Base-by-base conservation (phyloP, 2,113 vertebrate species). In the Bothrops jararaca region DNA sequence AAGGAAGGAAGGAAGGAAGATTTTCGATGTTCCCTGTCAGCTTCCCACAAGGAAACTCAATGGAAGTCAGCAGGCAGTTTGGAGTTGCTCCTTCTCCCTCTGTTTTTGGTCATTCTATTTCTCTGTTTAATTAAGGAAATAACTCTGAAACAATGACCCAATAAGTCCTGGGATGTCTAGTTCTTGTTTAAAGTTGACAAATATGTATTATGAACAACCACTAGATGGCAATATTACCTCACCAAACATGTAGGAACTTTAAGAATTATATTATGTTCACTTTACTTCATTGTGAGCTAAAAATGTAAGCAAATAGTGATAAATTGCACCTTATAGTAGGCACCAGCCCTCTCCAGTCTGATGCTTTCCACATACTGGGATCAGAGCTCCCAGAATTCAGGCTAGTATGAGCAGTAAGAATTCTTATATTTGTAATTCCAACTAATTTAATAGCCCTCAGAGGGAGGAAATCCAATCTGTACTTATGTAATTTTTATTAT, bases 161-260 rank as follows among this genome's bases (percentile, higher is more conserved):
- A n/a, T 69, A 12, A 4, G 11, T 69, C 26, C 29, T n/a, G n/a
- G 60, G 29, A 69, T 15, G 60, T 69, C 12, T n/a, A 80, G 18
- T 52, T 88, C 2, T 23, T 10, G 13, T 56, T 18, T 12, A 80
- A 74, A 74, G 69, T 20, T 15, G 48, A 15, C 0, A 0, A 80
- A 54, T 58, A 91, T 57, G 89, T 85, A 39, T 57, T 4, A 13
- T n/a, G 39, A 11, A 18, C 29, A 92, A 85, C 96, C 97, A 96
- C 95, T 95, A 97, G 97, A 93, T 96, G 97, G 94, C 97, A 96
- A 95, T 95, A 88, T 93, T 89, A 60, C 22, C 50, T 91, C 96
- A 94, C 85, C 87, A 26, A 94, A 95, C 92, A 3, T 34, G 34
- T 69, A 13, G 13, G 4, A n/a, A 52, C 34, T 7, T 15, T 39